Conservation (phyloP, 2,797 vertebrate species). For the Epinephelus coioides region DNA sequence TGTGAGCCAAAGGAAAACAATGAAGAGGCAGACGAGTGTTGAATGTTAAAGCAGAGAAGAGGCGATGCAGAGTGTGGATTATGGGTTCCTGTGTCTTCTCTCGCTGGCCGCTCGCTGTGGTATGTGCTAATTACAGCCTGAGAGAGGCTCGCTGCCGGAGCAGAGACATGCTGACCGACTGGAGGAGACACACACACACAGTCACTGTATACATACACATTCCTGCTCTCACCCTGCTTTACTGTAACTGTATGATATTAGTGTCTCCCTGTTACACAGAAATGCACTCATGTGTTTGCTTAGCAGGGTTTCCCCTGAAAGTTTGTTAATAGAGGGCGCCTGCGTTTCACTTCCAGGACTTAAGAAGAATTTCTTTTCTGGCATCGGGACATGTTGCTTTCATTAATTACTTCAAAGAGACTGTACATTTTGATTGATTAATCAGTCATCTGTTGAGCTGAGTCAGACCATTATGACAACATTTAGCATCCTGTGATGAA, state of each 20-base stretch:
- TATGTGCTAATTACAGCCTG: slow-evolving; percentile 78
- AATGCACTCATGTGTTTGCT: slow-evolving; percentile 23
- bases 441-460: slow-evolving; percentile 7
- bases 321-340: neutral
- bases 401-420: slow-evolving; percentile 2
- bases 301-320: slow-evolving; percentile 28
- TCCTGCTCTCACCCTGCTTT: slow-evolving; percentile 10
- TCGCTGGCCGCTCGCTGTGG: slow-evolving; percentile 51
- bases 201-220: neutral
- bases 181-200: slow-evolving; percentile 40
- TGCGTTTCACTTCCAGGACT: neutral
- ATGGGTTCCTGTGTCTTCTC: slow-evolving; percentile 68
- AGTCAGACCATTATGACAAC: slow-evolving; percentile 7
- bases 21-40: slow-evolving; percentile 46
- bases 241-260: slow-evolving; percentile 10
- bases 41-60: slow-evolving; percentile 44
- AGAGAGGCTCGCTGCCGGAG: slow-evolving; percentile 52
- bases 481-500: neutral
- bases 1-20: slow-evolving; percentile 61
- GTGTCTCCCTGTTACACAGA: slow-evolving; percentile 22
- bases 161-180: slow-evolving; percentile 62
- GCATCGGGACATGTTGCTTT: neutral
- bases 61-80: slow-evolving; percentile 56
- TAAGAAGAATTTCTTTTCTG: neutral
- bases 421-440: neutral